These are phyloP conservation scores for Platerodrilus igneus DNA, from an alignment of 2,888 invertebrate species.

Conservation along the genomic window DNA sequence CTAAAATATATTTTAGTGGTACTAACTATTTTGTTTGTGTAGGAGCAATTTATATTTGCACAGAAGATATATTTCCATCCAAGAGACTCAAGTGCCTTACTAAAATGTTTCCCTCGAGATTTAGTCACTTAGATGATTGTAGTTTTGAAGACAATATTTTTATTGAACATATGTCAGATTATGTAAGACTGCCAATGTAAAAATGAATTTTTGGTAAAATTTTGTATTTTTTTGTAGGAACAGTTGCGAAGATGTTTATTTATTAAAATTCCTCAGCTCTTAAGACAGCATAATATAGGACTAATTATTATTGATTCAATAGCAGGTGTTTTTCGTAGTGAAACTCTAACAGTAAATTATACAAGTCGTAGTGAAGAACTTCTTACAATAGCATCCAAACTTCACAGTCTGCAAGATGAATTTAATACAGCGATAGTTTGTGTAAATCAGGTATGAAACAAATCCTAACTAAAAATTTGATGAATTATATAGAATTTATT, in stretches of 20 bases:
- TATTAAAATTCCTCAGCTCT: slow-evolving; percentile 52
- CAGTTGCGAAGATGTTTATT: slow-evolving; percentile 54
- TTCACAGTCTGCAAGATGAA: slow-evolving; percentile 54
- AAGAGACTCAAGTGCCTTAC: slow-evolving; percentile 59
- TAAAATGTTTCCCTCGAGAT: slow-evolving; percentile 38
- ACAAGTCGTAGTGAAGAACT: slow-evolving; percentile 54
- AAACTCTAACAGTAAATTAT: slow-evolving; percentile 48
- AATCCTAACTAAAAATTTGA: too few relatives aligned
- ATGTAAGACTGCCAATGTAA: slow-evolving; percentile 46
- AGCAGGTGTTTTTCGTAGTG: slow-evolving; percentile 63
- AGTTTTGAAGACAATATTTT: slow-evolving; percentile 58
- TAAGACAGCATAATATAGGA: slow-evolving; percentile 52
- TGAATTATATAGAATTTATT: too few relatives aligned
- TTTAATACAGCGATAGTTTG: slow-evolving; percentile 60
- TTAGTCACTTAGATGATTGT: slow-evolving; percentile 29
- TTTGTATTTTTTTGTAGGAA: slow-evolving; percentile 45
- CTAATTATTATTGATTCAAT: slow-evolving; percentile 70
- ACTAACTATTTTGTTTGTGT: slow-evolving; percentile 3
- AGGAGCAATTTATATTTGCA: slow-evolving; percentile 66
- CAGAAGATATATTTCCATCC: slow-evolving; percentile 73
- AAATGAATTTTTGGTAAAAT: slow-evolving; percentile 13
- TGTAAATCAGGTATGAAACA: slow-evolving; percentile 72
- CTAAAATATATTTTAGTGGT: too few relatives aligned
- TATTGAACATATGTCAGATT: slow-evolving; percentile 61
- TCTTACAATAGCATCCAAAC: slow-evolving; percentile 52